A percentile compares a stretch with the other conserved stretches of the same genome.
These are phyloP conservation scores for Leucophora obtusa DNA, from an alignment of 2,888 invertebrate species.

Conservation along the genomic window DNA sequence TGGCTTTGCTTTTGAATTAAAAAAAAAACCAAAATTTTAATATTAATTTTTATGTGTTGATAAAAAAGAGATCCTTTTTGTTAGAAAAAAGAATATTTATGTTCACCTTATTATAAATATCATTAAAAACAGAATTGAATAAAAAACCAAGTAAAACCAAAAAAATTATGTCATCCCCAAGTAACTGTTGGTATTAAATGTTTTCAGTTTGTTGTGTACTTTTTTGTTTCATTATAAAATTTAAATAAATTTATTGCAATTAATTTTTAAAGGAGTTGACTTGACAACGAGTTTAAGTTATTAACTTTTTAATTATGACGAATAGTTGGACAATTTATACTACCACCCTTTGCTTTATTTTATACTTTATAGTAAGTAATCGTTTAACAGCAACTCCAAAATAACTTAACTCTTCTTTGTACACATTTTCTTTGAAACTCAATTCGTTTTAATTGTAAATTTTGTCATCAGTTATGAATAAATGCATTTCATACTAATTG, in stretches of 20 bases:
- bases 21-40: neutral
- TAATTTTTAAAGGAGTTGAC: neutral
- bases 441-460: too few relatives aligned
- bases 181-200: slow-evolving; percentile 59
- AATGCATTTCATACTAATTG: too few relatives aligned
- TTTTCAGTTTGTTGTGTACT: neutral
- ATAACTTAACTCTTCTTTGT: too few relatives aligned
- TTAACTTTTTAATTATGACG: neutral
- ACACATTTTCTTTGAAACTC: too few relatives aligned
- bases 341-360: neutral
- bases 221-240: slow-evolving; percentile 15
- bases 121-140: slow-evolving; percentile 15
- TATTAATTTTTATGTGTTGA: slow-evolving; percentile 35
- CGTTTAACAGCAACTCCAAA: too few relatives aligned
- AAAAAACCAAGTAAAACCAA: slow-evolving; percentile 23
- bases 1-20: slow-evolving; percentile 28
- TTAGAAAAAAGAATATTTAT: neutral
- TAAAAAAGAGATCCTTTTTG: slow-evolving; percentile 20
- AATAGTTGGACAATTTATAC: slow-evolving; percentile 3
- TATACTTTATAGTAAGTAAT: too few relatives aligned
- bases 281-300: neutral
- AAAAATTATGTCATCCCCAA: slow-evolving; percentile 49
- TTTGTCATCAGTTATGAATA: too few relatives aligned
- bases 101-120: slow-evolving; percentile 25
- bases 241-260: neutral